These are phyloP conservation scores for Agrilus planipennis DNA, from an alignment of 1,140 invertebrate species.

Conservation along the genomic window DNA sequence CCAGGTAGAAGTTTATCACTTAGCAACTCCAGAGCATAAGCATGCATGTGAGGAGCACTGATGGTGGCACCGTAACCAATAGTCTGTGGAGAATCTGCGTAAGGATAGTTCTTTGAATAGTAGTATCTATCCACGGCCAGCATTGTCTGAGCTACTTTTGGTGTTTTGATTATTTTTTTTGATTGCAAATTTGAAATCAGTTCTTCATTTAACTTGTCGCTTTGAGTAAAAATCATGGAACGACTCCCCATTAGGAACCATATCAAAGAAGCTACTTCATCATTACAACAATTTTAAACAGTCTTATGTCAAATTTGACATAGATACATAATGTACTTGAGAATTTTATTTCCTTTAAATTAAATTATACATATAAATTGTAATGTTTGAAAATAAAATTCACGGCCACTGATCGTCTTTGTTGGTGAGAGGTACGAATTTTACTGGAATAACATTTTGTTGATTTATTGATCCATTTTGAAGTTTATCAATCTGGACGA, in stretches of 20 bases:
- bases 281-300: too few relatives aligned
- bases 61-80: slow-evolving; percentile 90
- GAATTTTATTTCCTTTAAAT: too few relatives aligned
- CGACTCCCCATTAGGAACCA: too few relatives aligned
- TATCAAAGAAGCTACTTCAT: too few relatives aligned
- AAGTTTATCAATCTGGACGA: slow-evolving; percentile 82
- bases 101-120: slow-evolving; percentile 66
- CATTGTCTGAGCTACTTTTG: slow-evolving; percentile 75
- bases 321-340: too few relatives aligned
- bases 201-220: too few relatives aligned
- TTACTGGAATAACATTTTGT: slow-evolving; percentile 83
- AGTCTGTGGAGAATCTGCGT: slow-evolving; percentile 79
- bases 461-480: slow-evolving; percentile 64
- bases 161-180: slow-evolving; percentile 72
- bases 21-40: slow-evolving; percentile 83
- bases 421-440: slow-evolving; percentile 94
- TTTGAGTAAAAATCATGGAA: too few relatives aligned
- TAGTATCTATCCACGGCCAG: slow-evolving; percentile 69
- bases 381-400: too few relatives aligned
- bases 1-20: slow-evolving; percentile 71
- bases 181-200: slow-evolving; percentile 53
- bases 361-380: too few relatives aligned
- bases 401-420: slow-evolving; percentile 55
- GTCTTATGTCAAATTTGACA: too few relatives aligned
- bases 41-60: slow-evolving; percentile 98